Evolutionary conservation across 2,888 invertebrate genomes (phyloP), one percentile per base, ranked within the genome.

Genomic region (Callyntrura sp.): DNA sequence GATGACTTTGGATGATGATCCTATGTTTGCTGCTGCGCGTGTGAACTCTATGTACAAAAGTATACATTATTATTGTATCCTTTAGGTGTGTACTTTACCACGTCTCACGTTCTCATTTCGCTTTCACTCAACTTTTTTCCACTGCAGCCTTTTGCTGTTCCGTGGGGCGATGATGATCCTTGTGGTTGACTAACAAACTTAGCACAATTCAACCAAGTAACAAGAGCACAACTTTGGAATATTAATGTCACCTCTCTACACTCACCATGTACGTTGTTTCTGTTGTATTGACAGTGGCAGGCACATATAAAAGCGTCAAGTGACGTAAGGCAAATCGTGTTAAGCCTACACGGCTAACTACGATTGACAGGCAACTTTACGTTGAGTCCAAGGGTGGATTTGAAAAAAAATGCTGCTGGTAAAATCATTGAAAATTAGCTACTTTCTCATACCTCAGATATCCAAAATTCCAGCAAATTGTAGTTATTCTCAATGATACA

Each of bases 141-240:
- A 5, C 17, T 35, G n/a, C 5, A 68, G 35, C 68, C 6, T 70
- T 12, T 28, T 68, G 17, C 65, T 25, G 43, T 6, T 5, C 23
- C n/a, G 43, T n/a, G 23, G 62, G 62, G 81, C 23, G 62, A 51
- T 76, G 43, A 51, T 48, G 76, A 48, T 76, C 23, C 51, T 51
- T 23, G 57, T 20, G 82, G 62, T 65, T 62, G 57, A 45, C 62
- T 82, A 82, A 82, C 82, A 23, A 48, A 65, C 82, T 82, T 82
- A 82, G 43, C 79, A 23, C 82, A 82, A 82, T 82, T 60, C 62
- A 82, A 82, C 82, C 57, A 82, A 82, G 82, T 82, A 82, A 82
- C 62, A 81, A 62, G 60, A 60, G 11, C 6, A 81, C 81, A 35
- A 17, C 35, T 6, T 1, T 43, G 6, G 81, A 81, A 81, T 81